phyloP scores from a whole-genome alignment of 2,113 vertebrate genomes.

The Phylloscopus trochilus region DNA sequence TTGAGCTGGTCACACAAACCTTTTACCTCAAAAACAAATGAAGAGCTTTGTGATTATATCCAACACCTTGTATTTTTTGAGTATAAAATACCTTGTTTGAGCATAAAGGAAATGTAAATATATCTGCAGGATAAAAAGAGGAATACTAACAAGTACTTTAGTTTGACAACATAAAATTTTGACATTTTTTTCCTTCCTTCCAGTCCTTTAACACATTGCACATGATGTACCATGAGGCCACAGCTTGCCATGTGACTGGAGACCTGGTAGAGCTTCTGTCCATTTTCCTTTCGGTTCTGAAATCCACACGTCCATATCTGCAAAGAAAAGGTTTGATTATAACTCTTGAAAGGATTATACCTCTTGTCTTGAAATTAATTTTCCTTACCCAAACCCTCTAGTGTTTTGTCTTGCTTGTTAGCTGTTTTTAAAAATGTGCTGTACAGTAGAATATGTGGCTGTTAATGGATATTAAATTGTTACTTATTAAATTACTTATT shows the following conservation, averaged over 20 bases:
- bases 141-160: neutral
- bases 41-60: neutral
- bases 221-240: conserved; percentile 99
- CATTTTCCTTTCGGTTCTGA: conserved; percentile 96
- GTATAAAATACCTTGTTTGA: neutral
- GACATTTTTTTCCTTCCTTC: neutral
- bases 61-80: neutral
- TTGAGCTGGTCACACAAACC: neutral
- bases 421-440: neutral
- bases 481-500: neutral
- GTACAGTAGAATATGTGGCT: neutral
- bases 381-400: neutral
- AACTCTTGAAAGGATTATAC: neutral
- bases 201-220: conserved; percentile 99
- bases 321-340: conserved; percentile 92
- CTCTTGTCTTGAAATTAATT: neutral
- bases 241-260: conserved; percentile 97
- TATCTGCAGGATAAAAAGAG: neutral
- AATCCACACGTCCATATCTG: conserved; percentile 92
- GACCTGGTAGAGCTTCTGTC: conserved; percentile 98
- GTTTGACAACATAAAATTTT: neutral
- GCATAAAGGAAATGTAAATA: neutral
- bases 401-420: neutral
- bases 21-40: neutral
- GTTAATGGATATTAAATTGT: neutral